A percentile compares a stretch with the other conserved stretches of the same genome.
phyloP scores from a whole-genome alignment of 2,888 invertebrate genomes.

The Calliphora vomitoria region DNA sequence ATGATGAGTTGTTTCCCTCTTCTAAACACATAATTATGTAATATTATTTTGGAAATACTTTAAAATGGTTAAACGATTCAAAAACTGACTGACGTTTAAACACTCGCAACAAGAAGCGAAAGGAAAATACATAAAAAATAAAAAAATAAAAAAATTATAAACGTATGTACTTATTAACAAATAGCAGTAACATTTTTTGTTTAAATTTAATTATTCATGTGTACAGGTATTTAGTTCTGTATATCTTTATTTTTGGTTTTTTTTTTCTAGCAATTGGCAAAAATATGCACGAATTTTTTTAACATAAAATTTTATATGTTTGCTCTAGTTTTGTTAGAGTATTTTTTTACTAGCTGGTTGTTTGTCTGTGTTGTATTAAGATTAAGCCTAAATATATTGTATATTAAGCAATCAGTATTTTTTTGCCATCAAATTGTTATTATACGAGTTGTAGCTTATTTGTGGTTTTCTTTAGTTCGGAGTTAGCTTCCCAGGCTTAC shows the following conservation, averaged over 20 bases:
- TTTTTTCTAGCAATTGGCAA: background rate
- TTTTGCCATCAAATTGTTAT: constrained; percentile 32
- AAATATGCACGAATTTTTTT: constrained; percentile 49
- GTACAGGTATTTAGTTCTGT: constrained; percentile 1
- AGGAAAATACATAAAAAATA: background rate
- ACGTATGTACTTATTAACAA: background rate
- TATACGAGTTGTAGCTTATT: background rate
- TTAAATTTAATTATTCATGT: constrained; percentile 42
- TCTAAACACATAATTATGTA: constrained; percentile 19
- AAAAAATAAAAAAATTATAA: too few species aligned
- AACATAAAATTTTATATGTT: constrained; percentile 59
- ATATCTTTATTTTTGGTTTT: background rate
- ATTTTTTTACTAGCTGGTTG: background rate
- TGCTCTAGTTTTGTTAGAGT: constrained; percentile 52
- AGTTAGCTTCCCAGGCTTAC: constrained; percentile 35
- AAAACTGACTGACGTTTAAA: constrained; percentile 45
- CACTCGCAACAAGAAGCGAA: constrained; percentile 25
- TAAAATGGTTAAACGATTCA: background rate
- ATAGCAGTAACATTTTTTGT: background rate
- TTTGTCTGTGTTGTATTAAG: constrained; percentile 5
- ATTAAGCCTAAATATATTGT: constrained; percentile 28
- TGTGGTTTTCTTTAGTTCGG: constrained; percentile 31
- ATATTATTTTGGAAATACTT: constrained; percentile 35
- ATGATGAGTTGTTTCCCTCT: constrained; percentile 7
- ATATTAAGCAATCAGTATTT: constrained; percentile 19